These are phyloP conservation scores for Agrotis exclamationis DNA, from an alignment of 2,888 invertebrate species.

Conservation along the genomic window DNA sequence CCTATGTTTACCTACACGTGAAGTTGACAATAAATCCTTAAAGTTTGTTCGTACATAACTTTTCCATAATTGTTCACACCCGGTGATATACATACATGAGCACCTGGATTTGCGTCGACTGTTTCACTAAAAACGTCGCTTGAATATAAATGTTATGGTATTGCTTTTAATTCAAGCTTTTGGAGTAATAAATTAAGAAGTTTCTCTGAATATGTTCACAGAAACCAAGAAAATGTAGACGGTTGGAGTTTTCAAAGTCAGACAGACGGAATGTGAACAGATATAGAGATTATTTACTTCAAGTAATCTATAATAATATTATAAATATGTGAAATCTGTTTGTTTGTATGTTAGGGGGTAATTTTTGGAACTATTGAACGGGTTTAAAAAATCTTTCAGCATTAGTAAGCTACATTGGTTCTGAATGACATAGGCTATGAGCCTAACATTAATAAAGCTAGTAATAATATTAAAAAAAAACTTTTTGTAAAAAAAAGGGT, in stretches of 20 bases:
- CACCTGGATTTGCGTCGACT: conserved; percentile 54
- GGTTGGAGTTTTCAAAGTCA: conserved; percentile 18
- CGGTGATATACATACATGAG: conserved; percentile 50
- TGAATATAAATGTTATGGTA: conserved; percentile 41
- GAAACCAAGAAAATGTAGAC: neutral
- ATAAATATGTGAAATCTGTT: too few species aligned
- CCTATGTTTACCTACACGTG: conserved; percentile 34
- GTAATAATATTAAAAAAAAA: too few species aligned
- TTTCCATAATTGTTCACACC: conserved; percentile 60
- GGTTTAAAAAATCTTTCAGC: too few species aligned
- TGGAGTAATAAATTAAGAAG: neutral
- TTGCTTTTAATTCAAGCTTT: conserved; percentile 28
- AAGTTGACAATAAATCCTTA: conserved; percentile 55
- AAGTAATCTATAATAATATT: too few species aligned
- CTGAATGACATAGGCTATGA: too few species aligned
- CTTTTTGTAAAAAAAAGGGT: too few species aligned
- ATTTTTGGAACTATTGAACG: too few species aligned
- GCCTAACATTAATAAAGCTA: too few species aligned
- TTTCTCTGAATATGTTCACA: neutral
- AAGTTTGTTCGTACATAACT: conserved; percentile 52
- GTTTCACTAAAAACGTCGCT: conserved; percentile 36
- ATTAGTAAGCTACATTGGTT: too few species aligned
- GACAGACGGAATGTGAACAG: neutral
- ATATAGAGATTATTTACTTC: neutral
- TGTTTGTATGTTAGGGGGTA: too few species aligned